phyloP scores from a whole-genome alignment of 2,888 invertebrate species.

The Eilema griseolum region DNA sequence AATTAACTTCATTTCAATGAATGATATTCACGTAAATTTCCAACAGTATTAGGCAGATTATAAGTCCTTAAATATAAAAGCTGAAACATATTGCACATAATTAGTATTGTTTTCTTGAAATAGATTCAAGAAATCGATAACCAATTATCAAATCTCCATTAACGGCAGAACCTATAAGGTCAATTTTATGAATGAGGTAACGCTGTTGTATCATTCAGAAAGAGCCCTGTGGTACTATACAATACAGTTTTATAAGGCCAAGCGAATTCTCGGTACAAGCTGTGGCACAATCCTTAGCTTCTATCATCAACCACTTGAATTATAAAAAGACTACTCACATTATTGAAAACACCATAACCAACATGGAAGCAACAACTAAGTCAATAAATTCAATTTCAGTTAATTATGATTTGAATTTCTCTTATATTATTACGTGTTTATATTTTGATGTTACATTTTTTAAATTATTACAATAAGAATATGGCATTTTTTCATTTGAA shows the following conservation, averaged over 20 bases:
- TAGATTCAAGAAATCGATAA: no score
- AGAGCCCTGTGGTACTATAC: conserved; percentile 39
- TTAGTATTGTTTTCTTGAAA: no score
- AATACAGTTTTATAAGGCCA: conserved; percentile 51
- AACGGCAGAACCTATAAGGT: conserved; percentile 15
- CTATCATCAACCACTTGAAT: conserved; percentile 41
- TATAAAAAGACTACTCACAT: not conserved
- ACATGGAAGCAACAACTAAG: not conserved
- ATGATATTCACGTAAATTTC: no score
- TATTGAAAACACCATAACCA: not conserved
- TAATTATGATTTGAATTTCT: not conserved
- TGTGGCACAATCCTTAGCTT: conserved; percentile 60
- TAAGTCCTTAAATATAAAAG: no score
- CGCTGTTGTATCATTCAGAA: conserved; percentile 23
- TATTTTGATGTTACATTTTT: no score
- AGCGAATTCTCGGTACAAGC: conserved; percentile 55
- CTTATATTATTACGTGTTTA: not conserved
- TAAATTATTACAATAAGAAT: no score
- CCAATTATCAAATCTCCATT: conserved; percentile 7
- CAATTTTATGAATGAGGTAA: conserved; percentile 17
- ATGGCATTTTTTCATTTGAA: not conserved
- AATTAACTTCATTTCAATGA: no score
- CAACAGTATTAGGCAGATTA: no score
- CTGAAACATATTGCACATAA: no score
- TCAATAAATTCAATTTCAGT: not conserved